These are phyloP conservation scores for Ia io DNA, from an alignment of 2,113 vertebrate species.

Conservation along the genomic window DNA sequence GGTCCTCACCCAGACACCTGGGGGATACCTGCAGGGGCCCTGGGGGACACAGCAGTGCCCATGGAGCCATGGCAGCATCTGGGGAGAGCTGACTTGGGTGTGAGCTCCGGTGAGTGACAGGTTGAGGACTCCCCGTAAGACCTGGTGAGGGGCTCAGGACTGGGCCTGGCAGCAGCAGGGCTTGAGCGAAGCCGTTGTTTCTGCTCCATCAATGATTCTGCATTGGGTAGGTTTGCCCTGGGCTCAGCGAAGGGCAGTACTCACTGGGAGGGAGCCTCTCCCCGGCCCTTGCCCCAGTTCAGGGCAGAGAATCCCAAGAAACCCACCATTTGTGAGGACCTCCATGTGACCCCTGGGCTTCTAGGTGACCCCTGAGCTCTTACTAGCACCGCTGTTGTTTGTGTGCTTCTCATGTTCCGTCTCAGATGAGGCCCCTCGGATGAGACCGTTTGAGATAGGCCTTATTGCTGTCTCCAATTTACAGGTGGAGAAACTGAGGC, in stretches of 20 bases:
- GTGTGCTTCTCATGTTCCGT: too few relatives aligned
- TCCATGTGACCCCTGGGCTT: too few relatives aligned
- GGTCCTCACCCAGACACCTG: neutral
- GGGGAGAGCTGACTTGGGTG: neutral
- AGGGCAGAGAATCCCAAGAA: neutral
- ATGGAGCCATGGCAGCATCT: neutral
- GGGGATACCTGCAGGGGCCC: neutral
- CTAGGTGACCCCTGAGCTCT: neutral
- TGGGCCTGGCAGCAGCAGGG: rapidly evolving
- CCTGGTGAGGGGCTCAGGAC: neutral
- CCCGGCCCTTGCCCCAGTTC: neutral
- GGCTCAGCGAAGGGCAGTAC: neutral
- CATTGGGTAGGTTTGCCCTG: neutral
- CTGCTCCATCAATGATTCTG: neutral
- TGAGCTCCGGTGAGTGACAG: neutral
- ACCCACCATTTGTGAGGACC: neutral
- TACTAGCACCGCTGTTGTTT: neutral
- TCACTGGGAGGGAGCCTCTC: neutral
- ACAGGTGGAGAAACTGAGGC: neutral
- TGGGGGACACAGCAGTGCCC: rapidly evolving
- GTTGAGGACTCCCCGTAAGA: too few relatives aligned
- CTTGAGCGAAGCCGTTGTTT: rapidly evolving
- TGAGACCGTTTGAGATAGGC: neutral
- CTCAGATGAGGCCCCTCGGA: neutral
- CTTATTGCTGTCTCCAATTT: neutral